Conservation (phyloP, 2,888 invertebrate genomes). For the Latrodectus elegans region DNA sequence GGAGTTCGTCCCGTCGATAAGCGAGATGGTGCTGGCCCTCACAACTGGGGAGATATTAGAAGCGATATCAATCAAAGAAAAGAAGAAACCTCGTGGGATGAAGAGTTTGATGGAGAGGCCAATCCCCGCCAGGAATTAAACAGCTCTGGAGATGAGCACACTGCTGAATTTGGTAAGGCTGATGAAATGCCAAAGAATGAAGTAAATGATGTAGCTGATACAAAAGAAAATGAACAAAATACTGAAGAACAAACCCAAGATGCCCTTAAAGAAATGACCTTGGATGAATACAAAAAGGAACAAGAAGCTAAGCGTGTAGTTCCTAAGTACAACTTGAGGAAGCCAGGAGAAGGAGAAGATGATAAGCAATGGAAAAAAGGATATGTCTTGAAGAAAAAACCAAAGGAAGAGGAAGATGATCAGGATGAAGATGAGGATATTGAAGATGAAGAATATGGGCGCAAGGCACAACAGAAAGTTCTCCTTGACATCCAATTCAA, state of each 20-base stretch:
- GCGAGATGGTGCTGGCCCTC: conserved; percentile 93
- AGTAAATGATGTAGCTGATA: conserved; percentile 14
- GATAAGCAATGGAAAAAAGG: conserved; percentile 84
- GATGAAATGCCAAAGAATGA: conserved; percentile 15
- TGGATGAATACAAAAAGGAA: conserved; percentile 95
- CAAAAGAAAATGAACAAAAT: conserved; percentile 44
- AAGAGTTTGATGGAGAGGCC: conserved; percentile 30
- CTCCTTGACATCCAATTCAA: conserved; percentile 90
- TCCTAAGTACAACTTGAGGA: conserved; percentile 91
- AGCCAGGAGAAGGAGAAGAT: conserved; percentile 95
- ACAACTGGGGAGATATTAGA: conserved; percentile 93
- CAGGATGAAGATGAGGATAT: conserved; percentile 79
- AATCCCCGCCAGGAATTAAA: conserved; percentile 5
- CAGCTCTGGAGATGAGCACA: conserved; percentile 13
- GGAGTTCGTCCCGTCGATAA: conserved; percentile 95
- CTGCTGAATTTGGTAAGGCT: conserved; percentile 28
- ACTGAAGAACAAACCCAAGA: conserved; percentile 73
- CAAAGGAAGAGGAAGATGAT: conserved; percentile 73
- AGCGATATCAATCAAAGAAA: conserved; percentile 37
- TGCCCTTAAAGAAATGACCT: conserved; percentile 82
- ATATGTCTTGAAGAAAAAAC: conserved; percentile 80
- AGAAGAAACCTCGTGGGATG: conserved; percentile 15
- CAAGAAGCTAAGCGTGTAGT: conserved; percentile 84
- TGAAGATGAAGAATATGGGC: conserved; percentile 64
- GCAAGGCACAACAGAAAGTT: conserved; percentile 85